phyloP scores from a whole-genome alignment of 64 coral and sea anemone species.

The Actinia equina region DNA sequence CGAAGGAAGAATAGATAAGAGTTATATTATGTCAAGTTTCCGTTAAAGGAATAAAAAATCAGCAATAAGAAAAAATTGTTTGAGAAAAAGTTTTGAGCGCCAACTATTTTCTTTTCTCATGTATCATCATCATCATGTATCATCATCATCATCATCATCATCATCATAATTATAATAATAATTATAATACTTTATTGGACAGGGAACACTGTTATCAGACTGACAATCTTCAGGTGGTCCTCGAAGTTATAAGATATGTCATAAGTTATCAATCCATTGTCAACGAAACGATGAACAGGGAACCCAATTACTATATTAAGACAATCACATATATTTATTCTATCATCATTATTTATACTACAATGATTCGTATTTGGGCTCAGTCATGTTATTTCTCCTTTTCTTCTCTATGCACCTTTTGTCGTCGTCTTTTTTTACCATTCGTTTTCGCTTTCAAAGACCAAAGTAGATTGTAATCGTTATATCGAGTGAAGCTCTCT shows the following conservation, averaged over 20 bases:
- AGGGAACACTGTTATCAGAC: no score
- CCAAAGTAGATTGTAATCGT: constrained; percentile 70
- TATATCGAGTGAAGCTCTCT: constrained; percentile 55
- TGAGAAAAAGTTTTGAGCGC: neutral
- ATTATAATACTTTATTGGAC: no score
- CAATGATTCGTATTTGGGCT: neutral
- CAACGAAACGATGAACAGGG: no score
- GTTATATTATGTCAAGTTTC: neutral
- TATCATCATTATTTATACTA: neutral
- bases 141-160: no score
- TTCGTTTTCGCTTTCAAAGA: constrained; percentile 26
- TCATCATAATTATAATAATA: no score
- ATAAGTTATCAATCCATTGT: no score
- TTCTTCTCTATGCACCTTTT: neutral
- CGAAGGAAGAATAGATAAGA: neutral
- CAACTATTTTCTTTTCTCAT: neutral
- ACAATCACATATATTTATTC: no score
- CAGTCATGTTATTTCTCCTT: neutral
- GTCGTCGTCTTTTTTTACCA: neutral
- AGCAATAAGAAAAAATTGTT: neutral
- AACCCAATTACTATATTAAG: no score
- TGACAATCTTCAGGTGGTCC: no score
- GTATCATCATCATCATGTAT: no score
- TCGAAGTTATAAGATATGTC: no score
- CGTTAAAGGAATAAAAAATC: neutral